Percentiles rank a stretch among this genome's conserved stretches.
Evolutionary conservation across 2,113 vertebrate species (phyloP).

Genomic region (Hyaena hyaena): DNA sequence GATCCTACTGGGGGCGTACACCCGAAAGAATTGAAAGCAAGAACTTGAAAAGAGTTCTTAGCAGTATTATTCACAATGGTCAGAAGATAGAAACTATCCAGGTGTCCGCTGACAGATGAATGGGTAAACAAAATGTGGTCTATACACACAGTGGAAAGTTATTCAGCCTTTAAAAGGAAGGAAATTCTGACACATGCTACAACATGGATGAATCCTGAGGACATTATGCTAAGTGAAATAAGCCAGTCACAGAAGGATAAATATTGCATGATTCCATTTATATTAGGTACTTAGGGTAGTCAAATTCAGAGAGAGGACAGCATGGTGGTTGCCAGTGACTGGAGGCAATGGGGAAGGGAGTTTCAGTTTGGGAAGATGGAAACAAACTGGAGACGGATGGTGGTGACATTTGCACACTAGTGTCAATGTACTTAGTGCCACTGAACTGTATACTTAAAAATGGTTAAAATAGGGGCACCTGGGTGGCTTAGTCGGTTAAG

Average conservation of each 20-base stretch:
- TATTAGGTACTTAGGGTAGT: background rate
- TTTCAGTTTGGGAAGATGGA: background rate
- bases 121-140: background rate
- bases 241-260: background rate
- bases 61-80: background rate
- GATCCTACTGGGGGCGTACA: background rate
- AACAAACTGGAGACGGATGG: background rate
- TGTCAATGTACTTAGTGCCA: background rate
- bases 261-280: background rate
- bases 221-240: background rate
- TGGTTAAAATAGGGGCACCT: too few relatives aligned
- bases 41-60: background rate
- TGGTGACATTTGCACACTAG: background rate
- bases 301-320: background rate
- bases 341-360: background rate
- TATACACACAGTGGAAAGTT: background rate
- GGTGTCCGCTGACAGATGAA: background rate
- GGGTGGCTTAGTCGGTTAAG: too few relatives aligned
- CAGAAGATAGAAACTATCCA: background rate
- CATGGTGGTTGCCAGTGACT: background rate
- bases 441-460: background rate
- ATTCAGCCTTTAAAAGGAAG: background rate
- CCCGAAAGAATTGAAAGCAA: background rate
- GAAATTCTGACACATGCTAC: background rate
- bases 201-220: background rate